Evolutionary conservation across 2,888 invertebrate species (phyloP).

Genomic region (Megamerina dolium): DNA sequence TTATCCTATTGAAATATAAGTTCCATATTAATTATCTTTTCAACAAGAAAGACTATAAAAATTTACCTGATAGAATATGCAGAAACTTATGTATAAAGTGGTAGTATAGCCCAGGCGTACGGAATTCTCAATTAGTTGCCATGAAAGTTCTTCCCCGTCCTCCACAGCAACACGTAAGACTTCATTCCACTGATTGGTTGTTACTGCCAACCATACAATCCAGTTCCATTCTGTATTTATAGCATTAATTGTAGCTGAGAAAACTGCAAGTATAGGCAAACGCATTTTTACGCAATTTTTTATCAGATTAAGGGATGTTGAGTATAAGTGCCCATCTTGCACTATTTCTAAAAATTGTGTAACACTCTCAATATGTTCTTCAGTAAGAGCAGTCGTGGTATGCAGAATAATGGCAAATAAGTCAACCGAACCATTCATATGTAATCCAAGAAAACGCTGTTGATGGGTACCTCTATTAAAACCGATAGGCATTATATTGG

Average conservation of each 20-base stretch:
- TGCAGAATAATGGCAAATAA: constrained; percentile 44
- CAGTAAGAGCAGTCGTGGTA: constrained; percentile 33
- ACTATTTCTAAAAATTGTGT: constrained; percentile 35
- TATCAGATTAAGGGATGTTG: constrained; percentile 37
- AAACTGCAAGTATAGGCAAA: constrained; percentile 40
- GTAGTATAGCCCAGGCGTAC: constrained; percentile 55
- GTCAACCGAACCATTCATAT: constrained; percentile 27
- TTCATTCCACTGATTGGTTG: constrained; percentile 37
- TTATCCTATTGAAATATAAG: constrained; percentile 54
- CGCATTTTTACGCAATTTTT: constrained; percentile 32
- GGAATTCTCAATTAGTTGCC: constrained; percentile 35
- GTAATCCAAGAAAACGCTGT: neutral
- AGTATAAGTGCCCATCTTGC: constrained; percentile 27
- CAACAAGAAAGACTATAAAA: neutral
- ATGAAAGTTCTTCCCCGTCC: constrained; percentile 28
- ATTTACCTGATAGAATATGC: constrained; percentile 66
- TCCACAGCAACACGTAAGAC: constrained; percentile 20
- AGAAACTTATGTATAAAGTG: constrained; percentile 60
- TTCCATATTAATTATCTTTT: neutral
- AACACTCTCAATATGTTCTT: constrained; percentile 24
- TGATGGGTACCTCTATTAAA: neutral
- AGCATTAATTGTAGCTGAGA: constrained; percentile 35
- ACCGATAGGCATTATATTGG: constrained; percentile 5
- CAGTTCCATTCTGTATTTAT: constrained; percentile 42
- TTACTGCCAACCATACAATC: constrained; percentile 43